Conservation (phyloP, 2,113 vertebrate genomes). For the Rhabdornis inornatus region DNA sequence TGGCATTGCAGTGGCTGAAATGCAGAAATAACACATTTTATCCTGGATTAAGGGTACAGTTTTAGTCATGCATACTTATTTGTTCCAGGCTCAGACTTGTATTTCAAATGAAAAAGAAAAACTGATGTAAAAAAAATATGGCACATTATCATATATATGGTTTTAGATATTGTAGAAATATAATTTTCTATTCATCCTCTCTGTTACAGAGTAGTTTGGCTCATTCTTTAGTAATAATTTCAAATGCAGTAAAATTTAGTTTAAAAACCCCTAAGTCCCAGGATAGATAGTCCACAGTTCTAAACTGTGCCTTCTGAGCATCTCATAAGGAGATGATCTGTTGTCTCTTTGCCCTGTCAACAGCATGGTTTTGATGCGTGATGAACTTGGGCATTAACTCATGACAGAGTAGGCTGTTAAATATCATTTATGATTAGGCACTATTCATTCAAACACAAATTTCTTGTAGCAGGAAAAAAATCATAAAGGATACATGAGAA, state of each 20-base stretch:
- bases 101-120: neutral
- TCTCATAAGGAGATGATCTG: neutral
- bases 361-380: rapidly evolving
- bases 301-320: neutral
- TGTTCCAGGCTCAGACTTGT: neutral
- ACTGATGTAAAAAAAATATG: neutral
- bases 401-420: neutral
- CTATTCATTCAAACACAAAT: neutral
- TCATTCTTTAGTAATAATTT: neutral
- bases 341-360: neutral
- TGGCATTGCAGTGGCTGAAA: neutral
- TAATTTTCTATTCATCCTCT: neutral
- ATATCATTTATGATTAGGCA: neutral
- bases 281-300: neutral
- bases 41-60: neutral
- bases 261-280: neutral
- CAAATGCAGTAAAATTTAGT: neutral
- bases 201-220: neutral
- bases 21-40: neutral
- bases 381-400: neutral
- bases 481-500: neutral
- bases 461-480: neutral
- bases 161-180: neutral
- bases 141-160: neutral
- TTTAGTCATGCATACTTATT: neutral